Conservation (phyloP, 2,113 vertebrate genomes). For the Rousettus leschenaultii region DNA sequence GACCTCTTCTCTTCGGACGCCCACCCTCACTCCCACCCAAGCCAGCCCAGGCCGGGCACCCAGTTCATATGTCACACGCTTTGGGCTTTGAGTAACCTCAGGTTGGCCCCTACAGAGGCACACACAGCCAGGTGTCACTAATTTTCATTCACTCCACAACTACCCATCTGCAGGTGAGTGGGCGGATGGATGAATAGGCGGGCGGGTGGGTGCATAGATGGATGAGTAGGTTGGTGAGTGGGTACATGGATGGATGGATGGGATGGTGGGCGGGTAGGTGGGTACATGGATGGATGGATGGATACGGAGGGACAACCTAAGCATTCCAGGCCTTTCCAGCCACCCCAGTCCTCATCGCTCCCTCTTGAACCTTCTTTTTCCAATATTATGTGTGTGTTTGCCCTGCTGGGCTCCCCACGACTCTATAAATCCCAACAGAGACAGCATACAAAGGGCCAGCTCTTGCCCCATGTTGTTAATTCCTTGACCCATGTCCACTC, state of each 20-base stretch:
- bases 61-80: not conserved
- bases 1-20: too few species aligned
- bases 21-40: rapidly evolving
- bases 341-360: not conserved
- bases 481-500: not conserved
- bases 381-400: rapidly evolving
- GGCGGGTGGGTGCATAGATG: not conserved
- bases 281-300: not conserved
- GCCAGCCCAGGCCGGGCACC: not conserved
- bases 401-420: not conserved
- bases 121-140: rapidly evolving
- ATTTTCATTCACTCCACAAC: rapidly evolving
- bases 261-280: too few species aligned
- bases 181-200: not conserved
- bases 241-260: not conserved
- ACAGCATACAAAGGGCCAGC: rapidly evolving
- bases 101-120: rapidly evolving
- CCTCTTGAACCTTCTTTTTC: not conserved
- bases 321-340: not conserved
- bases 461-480: too few species aligned
- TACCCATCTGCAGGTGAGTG: not conserved
- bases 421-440: not conserved
- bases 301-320: too few species aligned
- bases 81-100: not conserved
- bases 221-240: too few species aligned